Base-by-base conservation (phyloP, 2,113 vertebrate genomes). In the Sylvietta virens region DNA sequence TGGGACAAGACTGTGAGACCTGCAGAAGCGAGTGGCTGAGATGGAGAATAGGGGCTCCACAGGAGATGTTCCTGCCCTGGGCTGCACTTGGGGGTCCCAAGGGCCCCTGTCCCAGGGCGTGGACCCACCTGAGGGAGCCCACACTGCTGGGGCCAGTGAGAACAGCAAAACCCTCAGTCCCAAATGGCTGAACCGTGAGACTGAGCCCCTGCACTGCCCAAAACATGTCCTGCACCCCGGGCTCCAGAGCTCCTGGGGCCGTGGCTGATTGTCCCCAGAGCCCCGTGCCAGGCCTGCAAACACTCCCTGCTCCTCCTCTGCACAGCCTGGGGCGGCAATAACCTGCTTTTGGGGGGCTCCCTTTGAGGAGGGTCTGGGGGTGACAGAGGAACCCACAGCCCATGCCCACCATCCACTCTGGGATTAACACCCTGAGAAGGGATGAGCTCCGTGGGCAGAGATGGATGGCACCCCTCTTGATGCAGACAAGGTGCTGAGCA, bases 11-110 rank as follows among this genome's bases (percentile, higher is more conserved):
- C 31, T 64, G n/a, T 30, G 86, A 37, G 31, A 88, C 15, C 66
- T 35, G 42, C 18, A 60, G 45, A 65, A 17, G 13, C 24, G 35
- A 62, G 27, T 21, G 71, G 48, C 35, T 67, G 81, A 23, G 73
- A 27, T 53, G 64, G 53, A 42, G 20, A 81, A 15, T 0, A 9
- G 27, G 18, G 48, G 19, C 1, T 1, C 5, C 1, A 6, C 28
- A 37, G 64, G 65, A 44, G 48, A 23, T 2, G 11, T 18, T 60
- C 20, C 67, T 4, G 1, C 12, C n/a, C 37, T 2, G 9, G 27
- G 10, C 13, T 40, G 57, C 21, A 9, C 27, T 2, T 51, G 70
- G 6, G n/a, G 26, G 20, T 3, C 13, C 51, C 1, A 1, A 67
- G 19, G 33, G 6, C 2, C 17, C 51, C 17, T 6, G 13, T 88